phyloP scores from a whole-genome alignment of 2,888 invertebrate genomes.

The Lepidochrysops patricia region DNA sequence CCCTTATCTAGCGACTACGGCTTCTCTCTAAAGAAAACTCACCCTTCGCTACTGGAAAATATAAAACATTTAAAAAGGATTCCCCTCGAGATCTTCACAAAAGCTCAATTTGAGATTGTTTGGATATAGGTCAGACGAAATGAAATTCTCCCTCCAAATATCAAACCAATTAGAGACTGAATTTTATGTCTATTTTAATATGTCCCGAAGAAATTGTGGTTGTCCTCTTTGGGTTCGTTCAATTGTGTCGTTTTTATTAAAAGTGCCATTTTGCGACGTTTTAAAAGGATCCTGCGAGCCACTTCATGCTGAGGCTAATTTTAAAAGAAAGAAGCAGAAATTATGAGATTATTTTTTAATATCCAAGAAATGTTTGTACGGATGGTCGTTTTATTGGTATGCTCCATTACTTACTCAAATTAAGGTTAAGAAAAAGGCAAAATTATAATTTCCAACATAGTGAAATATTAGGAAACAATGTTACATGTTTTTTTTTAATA shows the following conservation, averaged over 20 bases:
- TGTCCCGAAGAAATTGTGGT: background rate
- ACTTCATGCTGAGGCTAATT: background rate
- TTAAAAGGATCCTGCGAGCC: background rate
- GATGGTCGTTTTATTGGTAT: background rate
- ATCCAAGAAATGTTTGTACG: background rate
- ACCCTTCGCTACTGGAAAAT: too few relatives aligned
- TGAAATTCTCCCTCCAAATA: background rate
- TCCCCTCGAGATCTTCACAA: background rate
- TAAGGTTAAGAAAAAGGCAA: too few relatives aligned
- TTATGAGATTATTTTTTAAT: background rate
- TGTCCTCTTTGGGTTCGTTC: background rate
- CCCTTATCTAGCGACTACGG: too few relatives aligned
- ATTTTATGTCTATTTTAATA: constrained; percentile 4
- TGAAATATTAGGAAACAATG: too few relatives aligned
- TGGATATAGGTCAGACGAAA: background rate
- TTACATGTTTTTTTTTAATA: too few relatives aligned
- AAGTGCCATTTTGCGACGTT: background rate
- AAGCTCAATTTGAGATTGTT: background rate
- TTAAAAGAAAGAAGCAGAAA: background rate
- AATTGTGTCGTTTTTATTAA: background rate
- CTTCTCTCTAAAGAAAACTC: too few relatives aligned
- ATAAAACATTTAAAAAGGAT: background rate
- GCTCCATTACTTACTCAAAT: background rate
- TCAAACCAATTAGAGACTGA: constrained; percentile 7
- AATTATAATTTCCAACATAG: too few relatives aligned